These are phyloP conservation scores for Actinemys pallida DNA, from an alignment of 2,113 vertebrate genomes.

Conservation along the genomic window DNA sequence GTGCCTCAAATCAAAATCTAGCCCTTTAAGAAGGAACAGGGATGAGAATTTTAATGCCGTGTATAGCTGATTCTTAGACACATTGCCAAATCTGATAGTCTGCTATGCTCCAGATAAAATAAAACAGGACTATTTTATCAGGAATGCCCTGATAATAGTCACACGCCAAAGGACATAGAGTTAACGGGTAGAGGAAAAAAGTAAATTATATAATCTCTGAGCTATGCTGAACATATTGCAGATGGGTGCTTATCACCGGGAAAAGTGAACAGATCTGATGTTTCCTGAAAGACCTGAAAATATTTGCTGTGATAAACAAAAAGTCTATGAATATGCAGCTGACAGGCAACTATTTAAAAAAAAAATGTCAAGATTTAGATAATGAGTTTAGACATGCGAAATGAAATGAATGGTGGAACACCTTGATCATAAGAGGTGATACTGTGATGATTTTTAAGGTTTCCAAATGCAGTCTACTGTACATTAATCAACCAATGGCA, in stretches of 20 bases:
- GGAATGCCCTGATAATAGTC: not conserved
- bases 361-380: not conserved
- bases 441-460: not conserved
- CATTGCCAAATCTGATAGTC: not conserved
- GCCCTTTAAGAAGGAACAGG: not conserved
- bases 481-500: not conserved
- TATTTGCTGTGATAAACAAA: not conserved
- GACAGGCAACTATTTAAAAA: not conserved
- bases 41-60: not conserved
- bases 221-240: not conserved
- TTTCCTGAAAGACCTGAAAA: not conserved
- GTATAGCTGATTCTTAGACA: not conserved
- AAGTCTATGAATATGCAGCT: not conserved
- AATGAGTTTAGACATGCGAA: not conserved
- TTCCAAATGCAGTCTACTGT: not conserved
- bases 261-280: not conserved
- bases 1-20: not conserved
- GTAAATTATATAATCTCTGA: constrained; percentile 1
- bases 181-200: not conserved
- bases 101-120: not conserved
- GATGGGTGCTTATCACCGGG: constrained; percentile 3
- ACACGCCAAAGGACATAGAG: not conserved
- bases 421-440: not conserved
- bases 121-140: not conserved
- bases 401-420: not conserved